phyloP scores from a whole-genome alignment of 2,113 vertebrate species.

The Sula dactylatra region DNA sequence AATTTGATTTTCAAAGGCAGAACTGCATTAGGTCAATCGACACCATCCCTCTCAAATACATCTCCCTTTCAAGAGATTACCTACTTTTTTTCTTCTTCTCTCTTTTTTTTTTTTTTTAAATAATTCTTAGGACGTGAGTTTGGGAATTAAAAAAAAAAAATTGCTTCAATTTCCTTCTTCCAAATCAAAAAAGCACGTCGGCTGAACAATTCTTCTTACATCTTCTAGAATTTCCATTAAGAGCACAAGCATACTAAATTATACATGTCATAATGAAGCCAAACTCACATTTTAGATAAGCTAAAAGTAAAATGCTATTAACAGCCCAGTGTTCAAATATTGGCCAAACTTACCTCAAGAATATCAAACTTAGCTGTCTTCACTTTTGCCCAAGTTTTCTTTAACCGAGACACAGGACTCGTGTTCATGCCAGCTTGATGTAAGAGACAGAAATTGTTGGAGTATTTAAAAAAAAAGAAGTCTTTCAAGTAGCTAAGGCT shows the following conservation, averaged over 20 bases:
- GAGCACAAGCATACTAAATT: background rate
- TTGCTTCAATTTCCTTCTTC: background rate
- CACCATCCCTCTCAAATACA: background rate
- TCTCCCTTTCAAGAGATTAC: background rate
- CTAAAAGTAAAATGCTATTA: background rate
- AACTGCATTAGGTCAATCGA: background rate
- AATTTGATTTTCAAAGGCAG: background rate
- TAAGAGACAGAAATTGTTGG: background rate
- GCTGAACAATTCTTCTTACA: background rate
- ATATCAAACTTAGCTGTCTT: slow-evolving; percentile 95
- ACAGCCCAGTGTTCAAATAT: background rate
- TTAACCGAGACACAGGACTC: slow-evolving; percentile 92
- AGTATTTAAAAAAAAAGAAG: background rate
- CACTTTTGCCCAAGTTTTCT: slow-evolving; percentile 95
- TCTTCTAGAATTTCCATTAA: background rate
- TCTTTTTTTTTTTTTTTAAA: no score
- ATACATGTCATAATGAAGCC: background rate
- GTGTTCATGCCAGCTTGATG: slow-evolving; percentile 94
- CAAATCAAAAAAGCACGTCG: background rate
- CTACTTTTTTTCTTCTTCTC: no score
- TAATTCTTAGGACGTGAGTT: background rate
- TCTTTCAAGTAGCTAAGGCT: background rate
- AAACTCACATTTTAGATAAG: background rate
- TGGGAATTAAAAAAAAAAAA: background rate
- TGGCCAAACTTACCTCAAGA: slow-evolving; percentile 80